A percentile compares a stretch with the other conserved stretches of the same genome.
phyloP scores from a whole-genome alignment of 2,888 invertebrate genomes.

The Scaptomyza reducta region DNA sequence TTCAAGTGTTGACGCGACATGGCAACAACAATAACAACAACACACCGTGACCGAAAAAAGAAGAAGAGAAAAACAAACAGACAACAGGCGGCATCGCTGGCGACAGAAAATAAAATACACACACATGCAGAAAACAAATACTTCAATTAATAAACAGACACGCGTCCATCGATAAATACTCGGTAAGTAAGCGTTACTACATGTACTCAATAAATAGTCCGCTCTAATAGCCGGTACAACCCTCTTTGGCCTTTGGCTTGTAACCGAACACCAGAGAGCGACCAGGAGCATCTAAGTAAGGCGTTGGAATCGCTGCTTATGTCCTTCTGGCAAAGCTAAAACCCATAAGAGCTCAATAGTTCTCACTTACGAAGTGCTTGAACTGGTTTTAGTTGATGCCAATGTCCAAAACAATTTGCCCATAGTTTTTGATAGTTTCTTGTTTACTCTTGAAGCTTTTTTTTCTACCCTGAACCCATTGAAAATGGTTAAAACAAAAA shows the following conservation, averaged over 20 bases:
- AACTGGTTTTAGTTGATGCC: slow-evolving; percentile 13
- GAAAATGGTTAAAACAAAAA: too few relatives aligned
- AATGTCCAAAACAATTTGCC: neutral
- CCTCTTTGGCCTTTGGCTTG: slow-evolving; percentile 44
- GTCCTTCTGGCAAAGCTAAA: slow-evolving; percentile 51
- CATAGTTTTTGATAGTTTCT: neutral
- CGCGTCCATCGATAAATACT: slow-evolving; percentile 77
- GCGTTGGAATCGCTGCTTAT: slow-evolving; percentile 38
- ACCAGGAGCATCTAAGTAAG: slow-evolving; percentile 19
- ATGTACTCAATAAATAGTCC: slow-evolving; percentile 29
- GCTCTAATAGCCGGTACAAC: slow-evolving; percentile 25
- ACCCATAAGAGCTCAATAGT: slow-evolving; percentile 43
- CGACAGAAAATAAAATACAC: slow-evolving; percentile 18
- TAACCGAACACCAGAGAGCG: slow-evolving; percentile 50
- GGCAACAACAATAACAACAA: slow-evolving; percentile 52
- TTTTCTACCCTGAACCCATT: too few relatives aligned
- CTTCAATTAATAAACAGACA: slow-evolving; percentile 80
- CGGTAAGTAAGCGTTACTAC: slow-evolving; percentile 36
- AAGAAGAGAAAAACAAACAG: slow-evolving; percentile 46
- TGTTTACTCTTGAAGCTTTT: neutral
- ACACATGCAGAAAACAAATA: slow-evolving; percentile 67
- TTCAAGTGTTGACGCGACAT: slow-evolving; percentile 76
- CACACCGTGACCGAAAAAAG: slow-evolving; percentile 26
- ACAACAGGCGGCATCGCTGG: slow-evolving; percentile 49
- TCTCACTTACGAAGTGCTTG: slow-evolving; percentile 42